Base-by-base conservation (phyloP, 2,113 vertebrate genomes). In the Lynx canadensis region DNA sequence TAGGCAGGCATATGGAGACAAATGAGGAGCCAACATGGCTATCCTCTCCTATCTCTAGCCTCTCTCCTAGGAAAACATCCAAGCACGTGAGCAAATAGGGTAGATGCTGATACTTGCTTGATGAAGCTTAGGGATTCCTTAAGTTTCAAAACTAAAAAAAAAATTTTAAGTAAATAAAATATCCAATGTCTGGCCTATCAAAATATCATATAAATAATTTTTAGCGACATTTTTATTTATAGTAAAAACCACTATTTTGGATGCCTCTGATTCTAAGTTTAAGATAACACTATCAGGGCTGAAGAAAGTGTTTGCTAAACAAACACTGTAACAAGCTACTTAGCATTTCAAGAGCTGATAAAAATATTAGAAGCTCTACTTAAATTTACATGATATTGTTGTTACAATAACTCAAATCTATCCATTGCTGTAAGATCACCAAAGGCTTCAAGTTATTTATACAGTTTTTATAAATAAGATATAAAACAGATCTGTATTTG, bases 281-380 rank as follows among this genome's bases (percentile, higher is more conserved):
- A 87, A 84, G 57, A 80, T 19, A 74, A 81, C 27, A 80, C 13
- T 48, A 95, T 48, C 45, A 90, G 81, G 19, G n/a, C 23, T 76
- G 55, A 89, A 74, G 41, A 86, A 92, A 63, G 11, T 27, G 6
- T 27, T 63, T 89, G 48, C 16, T 74, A 85, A 89, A 45, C 23
- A 80, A 91, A 52, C 12, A 85, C 12, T 69, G 1, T 60, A 93
- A 45, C 2, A 57, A 89, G 7, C 12, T 48, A 84, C 21, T 36
- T 60, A 89, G 29, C 55, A 90, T 92, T 95, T 87, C 29, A 95
- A 83, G 73, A 92, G 48, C 16, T 52, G 52, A 88, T 11, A 79
- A 81, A 89, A 71, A 41, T 10, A 74, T 68, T 60, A 76, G 19
- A 74, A 91, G 16, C 45, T 63, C 29, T 57, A 73, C 25, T 78